Evolutionary conservation across 2,888 invertebrate species (phyloP).

Genomic region (Rhingia campestris): DNA sequence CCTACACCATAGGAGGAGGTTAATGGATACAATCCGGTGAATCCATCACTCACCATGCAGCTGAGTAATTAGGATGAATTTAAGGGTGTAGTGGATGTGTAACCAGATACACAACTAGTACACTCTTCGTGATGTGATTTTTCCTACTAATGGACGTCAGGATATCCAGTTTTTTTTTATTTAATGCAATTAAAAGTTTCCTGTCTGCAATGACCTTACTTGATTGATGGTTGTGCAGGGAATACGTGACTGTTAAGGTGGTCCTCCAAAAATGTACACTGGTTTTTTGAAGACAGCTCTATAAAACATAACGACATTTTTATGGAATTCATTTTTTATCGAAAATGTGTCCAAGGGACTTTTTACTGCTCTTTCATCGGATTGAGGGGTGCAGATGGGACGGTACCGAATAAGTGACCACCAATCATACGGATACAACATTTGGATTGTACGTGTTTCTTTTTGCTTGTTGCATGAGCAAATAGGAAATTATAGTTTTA

Average conservation of each 20-base stretch:
- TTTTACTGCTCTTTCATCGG: too few relatives aligned
- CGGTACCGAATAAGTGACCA: too few relatives aligned
- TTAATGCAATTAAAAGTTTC: constrained; percentile 3
- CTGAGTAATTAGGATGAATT: constrained; percentile 10
- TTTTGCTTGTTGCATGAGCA: too few relatives aligned
- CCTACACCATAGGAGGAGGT: not conserved
- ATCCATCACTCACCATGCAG: not conserved
- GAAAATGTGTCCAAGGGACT: too few relatives aligned
- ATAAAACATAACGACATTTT: too few relatives aligned
- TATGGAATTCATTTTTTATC: too few relatives aligned
- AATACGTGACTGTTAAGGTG: not conserved
- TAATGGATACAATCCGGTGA: not conserved
- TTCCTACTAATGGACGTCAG: not conserved
- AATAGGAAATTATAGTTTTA: too few relatives aligned
- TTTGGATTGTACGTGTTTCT: too few relatives aligned
- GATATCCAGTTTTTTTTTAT: not conserved
- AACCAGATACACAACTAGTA: not conserved
- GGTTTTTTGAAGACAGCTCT: too few relatives aligned
- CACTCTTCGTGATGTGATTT: not conserved
- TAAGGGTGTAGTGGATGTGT: not conserved
- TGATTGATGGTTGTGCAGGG: constrained; percentile 6
- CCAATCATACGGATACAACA: too few relatives aligned
- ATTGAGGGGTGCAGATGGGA: too few relatives aligned
- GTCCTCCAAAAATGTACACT: too few relatives aligned
- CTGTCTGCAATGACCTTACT: not conserved